phyloP scores from a whole-genome alignment of 2,888 invertebrate species.

The Lithodes maja region DNA sequence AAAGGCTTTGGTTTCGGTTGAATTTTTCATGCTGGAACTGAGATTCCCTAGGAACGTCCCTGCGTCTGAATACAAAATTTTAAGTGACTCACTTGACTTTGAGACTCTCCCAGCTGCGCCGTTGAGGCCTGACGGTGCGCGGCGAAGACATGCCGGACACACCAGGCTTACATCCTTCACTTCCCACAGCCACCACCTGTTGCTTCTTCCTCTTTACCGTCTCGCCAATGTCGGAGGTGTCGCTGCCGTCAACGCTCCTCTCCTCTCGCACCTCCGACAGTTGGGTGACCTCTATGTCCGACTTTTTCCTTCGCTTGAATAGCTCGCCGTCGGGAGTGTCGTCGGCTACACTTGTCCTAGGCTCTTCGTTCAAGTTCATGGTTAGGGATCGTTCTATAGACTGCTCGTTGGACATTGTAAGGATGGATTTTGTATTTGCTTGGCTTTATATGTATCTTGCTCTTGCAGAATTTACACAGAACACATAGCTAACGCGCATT shows the following conservation, averaged over 20 bases:
- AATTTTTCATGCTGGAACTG: too few relatives aligned
- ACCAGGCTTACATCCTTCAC: neutral
- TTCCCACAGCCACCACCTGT: neutral
- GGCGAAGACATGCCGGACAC: neutral
- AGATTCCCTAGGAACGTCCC: too few relatives aligned
- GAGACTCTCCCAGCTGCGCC: neutral
- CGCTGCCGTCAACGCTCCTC: neutral
- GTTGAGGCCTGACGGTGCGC: neutral
- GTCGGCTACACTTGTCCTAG: neutral
- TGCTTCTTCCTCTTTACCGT: neutral
- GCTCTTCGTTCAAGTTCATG: neutral
- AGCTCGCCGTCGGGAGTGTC: neutral
- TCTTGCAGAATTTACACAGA: too few relatives aligned
- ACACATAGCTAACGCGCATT: too few relatives aligned
- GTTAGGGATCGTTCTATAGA: neutral
- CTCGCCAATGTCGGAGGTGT: neutral
- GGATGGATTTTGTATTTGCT: neutral
- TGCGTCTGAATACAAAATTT: neutral
- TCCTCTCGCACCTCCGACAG: neutral
- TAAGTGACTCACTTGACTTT: neutral
- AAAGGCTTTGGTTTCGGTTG: too few relatives aligned
- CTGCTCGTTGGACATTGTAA: neutral
- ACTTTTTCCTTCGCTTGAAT: neutral
- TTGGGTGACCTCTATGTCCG: neutral
- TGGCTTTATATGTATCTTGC: too few relatives aligned